Evolutionary conservation across 2,797 vertebrate genomes (phyloP).

Genomic region (Zenarchopterus dispar): DNA sequence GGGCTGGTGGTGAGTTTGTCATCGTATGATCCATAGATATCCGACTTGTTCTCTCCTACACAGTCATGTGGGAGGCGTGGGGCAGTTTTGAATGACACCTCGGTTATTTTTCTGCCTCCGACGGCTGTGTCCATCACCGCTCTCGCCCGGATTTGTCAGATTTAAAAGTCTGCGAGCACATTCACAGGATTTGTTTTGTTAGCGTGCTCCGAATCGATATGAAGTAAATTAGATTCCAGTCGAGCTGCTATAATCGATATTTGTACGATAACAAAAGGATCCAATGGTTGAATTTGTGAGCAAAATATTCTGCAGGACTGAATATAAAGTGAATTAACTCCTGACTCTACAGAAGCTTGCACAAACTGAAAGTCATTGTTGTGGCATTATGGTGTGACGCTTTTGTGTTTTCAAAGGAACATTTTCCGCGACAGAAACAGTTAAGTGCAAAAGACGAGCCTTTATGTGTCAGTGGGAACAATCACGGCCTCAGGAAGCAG

Average conservation of each 20-base stretch:
- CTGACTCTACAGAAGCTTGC: background rate
- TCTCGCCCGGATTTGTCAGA: conserved; percentile 15
- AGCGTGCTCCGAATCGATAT: background rate
- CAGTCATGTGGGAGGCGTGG: conserved; percentile 46
- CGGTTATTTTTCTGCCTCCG: conserved; percentile 22
- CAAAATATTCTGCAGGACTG: background rate
- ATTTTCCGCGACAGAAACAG: too few relatives aligned
- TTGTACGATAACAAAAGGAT: conserved; percentile 2
- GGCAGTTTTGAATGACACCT: conserved; percentile 55
- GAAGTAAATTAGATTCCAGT: conserved; percentile 6
- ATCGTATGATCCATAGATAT: conserved; percentile 57
- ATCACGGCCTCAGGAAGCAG: rapidly evolving
- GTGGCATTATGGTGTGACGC: background rate
- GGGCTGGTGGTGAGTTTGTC: conserved; percentile 55
- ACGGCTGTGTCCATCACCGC: conserved; percentile 26
- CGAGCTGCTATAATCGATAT: background rate
- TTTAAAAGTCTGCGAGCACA: conserved; percentile 10
- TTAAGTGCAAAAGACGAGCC: background rate
- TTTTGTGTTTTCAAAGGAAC: background rate
- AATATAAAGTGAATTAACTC: background rate
- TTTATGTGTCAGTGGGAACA: background rate
- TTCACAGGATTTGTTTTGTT: conserved; percentile 16
- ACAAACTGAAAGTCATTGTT: background rate
- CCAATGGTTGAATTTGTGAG: conserved; percentile 7
- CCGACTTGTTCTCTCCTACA: conserved; percentile 50